Evolutionary conservation across 2,797 vertebrate species (phyloP).

Genomic region (Arremon brunneinucha): DNA sequence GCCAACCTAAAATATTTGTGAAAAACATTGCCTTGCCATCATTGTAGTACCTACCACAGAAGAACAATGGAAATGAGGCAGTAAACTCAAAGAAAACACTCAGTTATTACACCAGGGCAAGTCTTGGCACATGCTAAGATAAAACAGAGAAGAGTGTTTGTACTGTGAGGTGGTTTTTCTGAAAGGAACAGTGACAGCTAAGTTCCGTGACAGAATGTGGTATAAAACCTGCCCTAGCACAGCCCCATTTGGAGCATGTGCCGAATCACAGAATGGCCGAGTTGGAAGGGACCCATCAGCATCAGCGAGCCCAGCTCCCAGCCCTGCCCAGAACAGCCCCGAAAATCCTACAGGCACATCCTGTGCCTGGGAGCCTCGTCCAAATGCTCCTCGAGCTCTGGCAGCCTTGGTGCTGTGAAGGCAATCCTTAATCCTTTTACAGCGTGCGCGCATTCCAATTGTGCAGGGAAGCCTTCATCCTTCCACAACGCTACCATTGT

Average conservation of each 20-base stretch:
- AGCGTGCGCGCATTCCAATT: neutral
- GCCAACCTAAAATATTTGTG: neutral
- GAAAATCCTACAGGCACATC: no score
- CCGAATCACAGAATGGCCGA: neutral
- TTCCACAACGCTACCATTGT: neutral
- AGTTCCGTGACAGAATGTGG: fast-evolving
- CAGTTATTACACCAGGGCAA: neutral
- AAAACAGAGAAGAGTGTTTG: neutral
- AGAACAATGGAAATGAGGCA: neutral
- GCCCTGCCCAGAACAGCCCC: neutral
- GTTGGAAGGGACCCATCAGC: neutral
- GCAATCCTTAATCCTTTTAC: neutral
- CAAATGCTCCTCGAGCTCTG: neutral
- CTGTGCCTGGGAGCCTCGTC: neutral
- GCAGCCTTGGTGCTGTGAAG: neutral
- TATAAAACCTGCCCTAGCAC: neutral
- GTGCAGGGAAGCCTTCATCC: neutral
- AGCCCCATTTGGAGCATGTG: neutral
- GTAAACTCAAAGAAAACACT: neutral
- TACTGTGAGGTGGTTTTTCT: neutral
- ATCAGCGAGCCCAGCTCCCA: neutral
- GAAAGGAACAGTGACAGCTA: neutral
- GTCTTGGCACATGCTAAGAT: neutral
- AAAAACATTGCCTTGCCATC: neutral
- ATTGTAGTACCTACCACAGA: neutral